phyloP scores from a whole-genome alignment of 2,888 invertebrate genomes.

The Hylaea fasciaria region DNA sequence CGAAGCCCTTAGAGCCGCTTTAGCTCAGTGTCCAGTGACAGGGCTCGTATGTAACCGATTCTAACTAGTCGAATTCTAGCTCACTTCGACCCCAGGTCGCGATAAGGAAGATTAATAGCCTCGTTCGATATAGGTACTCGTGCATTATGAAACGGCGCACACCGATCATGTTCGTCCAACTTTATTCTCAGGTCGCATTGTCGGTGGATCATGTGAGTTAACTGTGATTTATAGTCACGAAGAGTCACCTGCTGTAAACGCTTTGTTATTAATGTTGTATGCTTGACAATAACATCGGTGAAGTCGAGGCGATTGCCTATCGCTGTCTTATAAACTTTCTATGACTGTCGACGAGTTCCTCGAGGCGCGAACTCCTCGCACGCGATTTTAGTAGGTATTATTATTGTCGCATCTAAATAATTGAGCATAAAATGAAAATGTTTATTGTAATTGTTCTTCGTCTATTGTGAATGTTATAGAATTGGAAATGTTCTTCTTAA shows the following conservation, averaged over 20 bases:
- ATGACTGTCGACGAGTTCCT: too few species aligned
- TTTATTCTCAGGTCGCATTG: conserved; percentile 14
- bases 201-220: conserved; percentile 9
- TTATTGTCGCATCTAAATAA: too few species aligned
- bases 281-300: conserved; percentile 7
- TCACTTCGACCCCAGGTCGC: conserved; percentile 50
- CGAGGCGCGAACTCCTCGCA: too few species aligned
- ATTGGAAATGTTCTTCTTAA: too few species aligned
- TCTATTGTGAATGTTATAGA: too few species aligned
- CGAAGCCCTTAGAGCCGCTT: neutral
- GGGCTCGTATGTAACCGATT: conserved; percentile 62
- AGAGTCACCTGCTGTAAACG: conserved; percentile 11
- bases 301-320: conserved; percentile 12
- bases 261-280: conserved; percentile 10
- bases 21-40: conserved; percentile 38
- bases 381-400: neutral
- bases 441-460: too few species aligned
- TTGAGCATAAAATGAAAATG: too few species aligned
- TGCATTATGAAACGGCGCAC: conserved; percentile 29
- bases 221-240: conserved; percentile 23
- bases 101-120: conserved; percentile 35
- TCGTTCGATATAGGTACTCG: conserved; percentile 29
- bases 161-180: conserved; percentile 16
- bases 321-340: too few species aligned
- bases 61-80: conserved; percentile 50